Evolutionary conservation across 2,797 vertebrate genomes (phyloP), one percentile per base, ranked within the genome.

Genomic region (Anniella stebbinsi): DNA sequence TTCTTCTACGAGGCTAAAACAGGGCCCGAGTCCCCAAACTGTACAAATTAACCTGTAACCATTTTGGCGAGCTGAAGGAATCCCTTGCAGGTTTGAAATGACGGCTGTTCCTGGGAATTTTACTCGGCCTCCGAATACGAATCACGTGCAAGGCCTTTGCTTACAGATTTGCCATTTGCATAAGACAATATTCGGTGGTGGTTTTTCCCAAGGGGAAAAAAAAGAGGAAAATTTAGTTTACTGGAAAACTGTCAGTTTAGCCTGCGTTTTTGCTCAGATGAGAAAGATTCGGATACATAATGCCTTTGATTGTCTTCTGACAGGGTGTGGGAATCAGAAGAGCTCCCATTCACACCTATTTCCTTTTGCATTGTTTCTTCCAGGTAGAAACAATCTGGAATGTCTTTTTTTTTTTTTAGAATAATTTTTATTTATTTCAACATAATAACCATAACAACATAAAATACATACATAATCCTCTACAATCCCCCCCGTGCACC

Each of bases 321-420:
- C 92, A 92, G 76, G 93, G 54, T 92, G 91, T 69, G 93, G 88
- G 93, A 96, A 91, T 96, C 95, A 93, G 90, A 86, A 57, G 89
- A 89, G 63, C 78, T 89, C 89, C 90, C 93, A 92, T 95, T n/a
- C 93, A 66, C 21, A 0, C 87, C 72, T 87, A 84, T 95, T 92
- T 95, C 89, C 93, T 91, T 94, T 95, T 96, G 93, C 95, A 94
- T 93, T 25, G 28, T 93, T 95, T 95, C 95, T 95, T 94, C 93
- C 95, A 96, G 85, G 91, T 94, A 93, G 86, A 95, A 96, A 96
- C 94, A 96, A 95, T 96, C 95, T 90, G 92, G 94, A 94, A 95
- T 89, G 94, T 96, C 93, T 82, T 87, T 72, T 36, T 23, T 96
- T 94, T 95, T 93, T n/a, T n/a, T n/a, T n/a, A n/a, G n/a, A n/a